Base-by-base conservation (phyloP, 2,888 invertebrate species). In the Drosophila fulvimacula region DNA sequence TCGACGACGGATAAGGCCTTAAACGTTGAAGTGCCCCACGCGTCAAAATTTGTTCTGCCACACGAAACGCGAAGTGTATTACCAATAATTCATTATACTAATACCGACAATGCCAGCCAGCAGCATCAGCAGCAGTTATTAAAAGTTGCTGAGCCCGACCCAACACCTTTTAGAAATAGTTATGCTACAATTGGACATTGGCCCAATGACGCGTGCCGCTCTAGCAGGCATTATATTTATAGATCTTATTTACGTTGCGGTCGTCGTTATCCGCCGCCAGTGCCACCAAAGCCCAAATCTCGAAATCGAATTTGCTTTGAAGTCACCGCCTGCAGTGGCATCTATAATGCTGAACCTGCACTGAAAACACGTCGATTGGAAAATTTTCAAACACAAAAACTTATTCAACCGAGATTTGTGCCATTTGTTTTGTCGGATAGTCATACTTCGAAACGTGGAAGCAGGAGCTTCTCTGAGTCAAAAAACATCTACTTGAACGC, bases 21-120 rank as follows among this genome's bases (percentile, higher is more conserved):
- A 66, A 73, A 70, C 65, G 65, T 76, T 66, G 70, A 70, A 73
- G 67, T 81, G 75, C 65, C 70, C 63, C 73, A 85, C 77, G 82
- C 79, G 74, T 73, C 82, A 79, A 66, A 82, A 66, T 65, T 57
- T 57, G 36, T 46, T 61, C 48, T 63, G 60, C 52, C 69, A 55
- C 70, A 72, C 41, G 64, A 76, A 68, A 68, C 77, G 65, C 78
- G 79, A 69, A 79, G 75, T 76, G 81, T 71, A 73, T 89, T 91
- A 70, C 90, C 91, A 73, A 82, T 86, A 72, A 88, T 89, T 86
- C 91, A 91, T 88, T 92, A 91, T 88, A 91, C 91, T 89, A 89
- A 90, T 83, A 88, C 90, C 82, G 89, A 84, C 76, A 88, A 86
- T 74, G 71, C 71, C 32, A 67, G 73, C 48, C 42, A 57, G 44